Conservation (phyloP, 2,797 vertebrate species). For the Hoplostethus atlanticus region DNA sequence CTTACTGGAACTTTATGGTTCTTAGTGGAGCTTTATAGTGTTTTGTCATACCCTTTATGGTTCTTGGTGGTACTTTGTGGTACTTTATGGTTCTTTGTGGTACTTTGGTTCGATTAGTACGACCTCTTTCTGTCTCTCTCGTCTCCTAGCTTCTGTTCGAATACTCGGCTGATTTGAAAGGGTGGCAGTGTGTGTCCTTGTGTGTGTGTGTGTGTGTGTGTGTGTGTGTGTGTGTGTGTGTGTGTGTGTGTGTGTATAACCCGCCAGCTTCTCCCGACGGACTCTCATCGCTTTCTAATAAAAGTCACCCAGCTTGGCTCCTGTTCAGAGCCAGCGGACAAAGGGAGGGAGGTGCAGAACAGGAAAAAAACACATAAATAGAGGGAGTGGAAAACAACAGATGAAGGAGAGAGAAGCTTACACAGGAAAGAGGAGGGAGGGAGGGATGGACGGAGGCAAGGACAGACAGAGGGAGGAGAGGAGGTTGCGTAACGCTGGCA, state of each 20-base stretch:
- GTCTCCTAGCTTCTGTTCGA: neutral
- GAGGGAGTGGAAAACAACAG: slow-evolving; percentile 15
- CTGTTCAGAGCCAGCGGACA: slow-evolving; percentile 10
- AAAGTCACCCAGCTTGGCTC: slow-evolving; percentile 32
- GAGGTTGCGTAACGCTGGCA: slow-evolving; percentile 48
- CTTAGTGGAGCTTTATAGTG: neutral
- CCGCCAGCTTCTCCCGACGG: slow-evolving; percentile 23
- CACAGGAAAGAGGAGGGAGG: slow-evolving; percentile 28
- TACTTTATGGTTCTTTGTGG: neutral
- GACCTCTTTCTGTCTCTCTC: no score
- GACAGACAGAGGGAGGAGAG: slow-evolving; percentile 48
- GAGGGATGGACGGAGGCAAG: slow-evolving; percentile 38
- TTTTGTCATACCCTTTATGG: neutral
- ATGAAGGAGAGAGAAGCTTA: slow-evolving; percentile 34
- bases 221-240: neutral
- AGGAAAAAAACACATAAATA: neutral
- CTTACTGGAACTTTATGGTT: neutral
- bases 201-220: neutral
- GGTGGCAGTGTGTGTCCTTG: neutral
- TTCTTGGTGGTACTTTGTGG: neutral
- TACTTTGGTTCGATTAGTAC: no score
- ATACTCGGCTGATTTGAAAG: slow-evolving; percentile 1
- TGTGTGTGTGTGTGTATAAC: slow-evolving; percentile 25
- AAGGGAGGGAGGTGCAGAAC: neutral
- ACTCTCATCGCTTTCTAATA: slow-evolving; percentile 53